Base-by-base conservation (phyloP, 2,113 vertebrate genomes). In the Pachyramphus minor region DNA sequence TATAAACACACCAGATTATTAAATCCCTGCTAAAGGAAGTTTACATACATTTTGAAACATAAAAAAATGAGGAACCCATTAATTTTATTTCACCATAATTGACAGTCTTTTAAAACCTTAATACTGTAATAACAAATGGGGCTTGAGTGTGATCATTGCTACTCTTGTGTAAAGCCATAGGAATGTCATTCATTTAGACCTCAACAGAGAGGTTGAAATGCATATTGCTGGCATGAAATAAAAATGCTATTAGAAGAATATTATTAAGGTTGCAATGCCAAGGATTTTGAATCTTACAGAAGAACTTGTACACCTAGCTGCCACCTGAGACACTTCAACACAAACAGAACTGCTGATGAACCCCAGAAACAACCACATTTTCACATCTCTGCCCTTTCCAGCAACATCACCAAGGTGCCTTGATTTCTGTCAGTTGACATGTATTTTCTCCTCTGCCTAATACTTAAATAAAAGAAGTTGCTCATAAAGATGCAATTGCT, bases 51-150 rank as follows among this genome's bases (percentile, higher is more conserved):
- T 81, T 78, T 72, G 80, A 92, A 94, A 69, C 30, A 87, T 24
- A 72, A 80, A 74, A 53, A 69, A 81, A 35, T 15, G 9, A 53
- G 49, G 95, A 84, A 60, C 9, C 9, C 58, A 20, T 42, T 79
- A 63, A 73, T 80, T 96, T 90, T 87, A 62, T 76, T 82, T 47
- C 74, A 67, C 50, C 2, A 0, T 66, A 69, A 88, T 67, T 12
- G 4, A 42, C 21, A 82, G 20, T 63, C n/a, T 85, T 94, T 96
- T 74, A 87, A 96, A 89, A 91, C 42, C 39, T 73, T 87, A 79
- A 76, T 60, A 49, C 28, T 76, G 41, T 62, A 79, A 83, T 47
- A 88, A 83, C 11, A 93, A 93, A 87, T 42, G 44, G 19, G n/a
- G 11, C 35, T 79, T 17, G 5, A 88, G 63, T 27, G 24, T 71